Evolutionary conservation across 1,140 invertebrate species (phyloP).

Genomic region (Melanaphis sacchari): DNA sequence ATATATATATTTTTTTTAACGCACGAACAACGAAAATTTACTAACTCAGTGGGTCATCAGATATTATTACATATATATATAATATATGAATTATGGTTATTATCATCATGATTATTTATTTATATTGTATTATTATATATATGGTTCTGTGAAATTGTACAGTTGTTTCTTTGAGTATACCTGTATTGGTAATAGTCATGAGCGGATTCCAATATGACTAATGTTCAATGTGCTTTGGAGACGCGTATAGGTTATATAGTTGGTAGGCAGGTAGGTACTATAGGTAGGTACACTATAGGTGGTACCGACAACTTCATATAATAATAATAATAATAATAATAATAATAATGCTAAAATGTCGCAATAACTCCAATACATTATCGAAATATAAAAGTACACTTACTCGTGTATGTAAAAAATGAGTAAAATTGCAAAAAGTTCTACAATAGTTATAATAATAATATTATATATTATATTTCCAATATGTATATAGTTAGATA

Average conservation of each 20-base stretch:
- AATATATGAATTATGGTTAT: conserved; percentile 21
- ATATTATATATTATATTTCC: background rate
- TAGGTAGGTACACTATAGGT: background rate
- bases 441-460: background rate
- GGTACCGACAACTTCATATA: background rate
- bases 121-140: background rate
- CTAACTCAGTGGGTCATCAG: background rate
- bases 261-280: background rate
- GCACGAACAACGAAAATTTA: background rate
- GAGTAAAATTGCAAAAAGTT: conserved; percentile 21
- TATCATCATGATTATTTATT: background rate
- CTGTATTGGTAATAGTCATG: conserved; percentile 5
- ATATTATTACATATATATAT: background rate
- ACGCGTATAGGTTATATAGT: background rate
- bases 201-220: background rate
- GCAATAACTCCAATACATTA: background rate
- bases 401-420: background rate
- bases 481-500: background rate
- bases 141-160: background rate
- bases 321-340: background rate
- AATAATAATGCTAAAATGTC: background rate
- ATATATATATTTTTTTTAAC: background rate
- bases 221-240: background rate
- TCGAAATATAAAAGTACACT: background rate
- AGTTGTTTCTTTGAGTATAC: background rate